A percentile compares a stretch with the other conserved stretches of the same genome.
Evolutionary conservation across 2,888 invertebrate species (phyloP).

Genomic region (Tineola bisselliella): DNA sequence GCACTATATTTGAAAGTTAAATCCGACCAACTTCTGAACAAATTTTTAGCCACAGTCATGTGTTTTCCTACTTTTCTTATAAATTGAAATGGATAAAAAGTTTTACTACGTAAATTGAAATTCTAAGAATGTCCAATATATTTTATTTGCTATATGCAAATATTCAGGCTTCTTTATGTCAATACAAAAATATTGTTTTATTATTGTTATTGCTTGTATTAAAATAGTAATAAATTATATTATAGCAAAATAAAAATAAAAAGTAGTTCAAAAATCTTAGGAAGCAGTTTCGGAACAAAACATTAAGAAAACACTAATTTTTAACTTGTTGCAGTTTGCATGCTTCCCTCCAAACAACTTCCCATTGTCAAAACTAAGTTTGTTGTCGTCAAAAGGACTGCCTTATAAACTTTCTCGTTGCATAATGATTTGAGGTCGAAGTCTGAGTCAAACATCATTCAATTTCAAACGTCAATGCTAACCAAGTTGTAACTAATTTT

Average conservation of each 20-base stretch:
- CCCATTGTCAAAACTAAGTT: neutral
- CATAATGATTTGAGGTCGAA: neutral
- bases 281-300: neutral
- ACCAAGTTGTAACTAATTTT: neutral
- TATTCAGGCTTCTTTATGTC: too few species aligned
- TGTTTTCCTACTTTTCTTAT: neutral
- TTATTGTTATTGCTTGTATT: too few species aligned
- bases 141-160: too few species aligned
- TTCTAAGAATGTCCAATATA: too few species aligned
- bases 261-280: neutral
- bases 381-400: neutral
- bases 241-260: too few species aligned
- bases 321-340: neutral
- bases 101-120: too few species aligned
- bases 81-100: too few species aligned
- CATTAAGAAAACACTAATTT: neutral
- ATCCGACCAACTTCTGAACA: neutral
- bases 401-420: neutral
- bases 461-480: neutral
- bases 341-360: neutral
- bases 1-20: neutral
- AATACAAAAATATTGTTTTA: too few species aligned
- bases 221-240: too few species aligned
- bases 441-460: neutral
- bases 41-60: neutral